A percentile compares a stretch with the other conserved stretches of the same genome.
phyloP scores from a whole-genome alignment of 1,140 invertebrate species.

The Trigoniulus corallinus region DNA sequence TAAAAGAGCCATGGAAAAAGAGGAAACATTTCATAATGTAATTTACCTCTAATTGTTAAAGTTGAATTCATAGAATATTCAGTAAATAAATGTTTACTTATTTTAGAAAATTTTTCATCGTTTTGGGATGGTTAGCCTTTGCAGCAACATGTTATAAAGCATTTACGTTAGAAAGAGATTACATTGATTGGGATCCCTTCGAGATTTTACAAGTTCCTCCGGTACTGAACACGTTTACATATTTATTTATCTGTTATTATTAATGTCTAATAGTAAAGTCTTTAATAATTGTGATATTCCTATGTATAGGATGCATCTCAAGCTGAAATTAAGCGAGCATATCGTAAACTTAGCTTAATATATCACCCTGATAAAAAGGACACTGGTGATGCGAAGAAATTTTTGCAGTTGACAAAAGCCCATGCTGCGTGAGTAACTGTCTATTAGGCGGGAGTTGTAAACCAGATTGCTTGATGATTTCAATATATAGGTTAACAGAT shows the following conservation, averaged over 20 bases:
- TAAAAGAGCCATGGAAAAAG: constrained; percentile 69
- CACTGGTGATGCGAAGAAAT: constrained; percentile 90
- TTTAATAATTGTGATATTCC: constrained; percentile 1
- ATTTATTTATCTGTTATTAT: constrained; percentile 6
- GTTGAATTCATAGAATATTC: background rate
- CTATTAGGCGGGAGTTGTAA: constrained; percentile 6
- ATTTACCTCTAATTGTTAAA: constrained; percentile 13
- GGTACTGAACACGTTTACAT: background rate
- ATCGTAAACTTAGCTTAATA: constrained; percentile 78
- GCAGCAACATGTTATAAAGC: constrained; percentile 85
- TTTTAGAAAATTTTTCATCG: constrained; percentile 45
- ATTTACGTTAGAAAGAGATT: constrained; percentile 92
- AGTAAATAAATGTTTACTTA: background rate
- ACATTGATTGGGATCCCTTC: constrained; percentile 97
- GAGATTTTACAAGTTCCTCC: constrained; percentile 84
- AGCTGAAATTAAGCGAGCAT: constrained; percentile 86
- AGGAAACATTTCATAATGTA: constrained; percentile 43
- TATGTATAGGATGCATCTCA: constrained; percentile 53
- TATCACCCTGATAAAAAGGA: constrained; percentile 90
- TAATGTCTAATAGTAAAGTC: constrained; percentile 6
- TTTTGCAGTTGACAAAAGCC: constrained; percentile 96
- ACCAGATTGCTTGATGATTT: background rate
- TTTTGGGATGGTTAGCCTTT: constrained; percentile 77
- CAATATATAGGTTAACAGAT: constrained; percentile 45
- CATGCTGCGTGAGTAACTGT: constrained; percentile 36